Evolutionary conservation across 1,140 invertebrate species (phyloP), one percentile per base, ranked within the genome.

Genomic region (Harlomillsia oculata): DNA sequence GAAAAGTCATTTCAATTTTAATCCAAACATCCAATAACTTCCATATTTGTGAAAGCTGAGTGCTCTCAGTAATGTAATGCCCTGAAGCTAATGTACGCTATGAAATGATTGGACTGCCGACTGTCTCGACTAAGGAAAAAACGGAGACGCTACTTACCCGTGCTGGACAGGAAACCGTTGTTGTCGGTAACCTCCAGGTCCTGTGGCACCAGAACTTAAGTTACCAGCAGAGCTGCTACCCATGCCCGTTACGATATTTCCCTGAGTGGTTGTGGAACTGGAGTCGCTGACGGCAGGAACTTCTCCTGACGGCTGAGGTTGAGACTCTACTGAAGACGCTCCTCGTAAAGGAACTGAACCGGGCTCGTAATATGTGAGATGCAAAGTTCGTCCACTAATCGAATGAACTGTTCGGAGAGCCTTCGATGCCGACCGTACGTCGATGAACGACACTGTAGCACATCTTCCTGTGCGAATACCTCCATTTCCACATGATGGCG

Each of bases 401-500:
- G 84, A 86, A 73, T 92, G 87, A 70, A 93, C 89, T 65, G 82
- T 81, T 72, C 84, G 84, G 72, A 92, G 87, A 49, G 90, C 90
- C 76, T 93, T 94, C 66, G 87, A 82, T 67, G 91, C 90, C 67
- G 89, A 92, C 75, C 89, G 91, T 77, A 94, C 94, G 79, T 95
- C 91, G 81, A 92, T 92, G 78, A 94, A 94, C 69, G 89, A 88
- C 71, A 94, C 88, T 68, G 89, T 90, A 70, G 89, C 89, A 66
- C 78, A 78, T 44, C 76, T 55, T 67, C 73, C 76, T 16, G 78
- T 77, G 72, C 83, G 77, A 66, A 77, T 78, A 69, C 76, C 77
- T 62, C 74, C 71, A 71, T 71, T 69, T 69, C 71, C 72, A 64
- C 68, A 66, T 67, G 69, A 67, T 46, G 70, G 66, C 16, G 57